Evolutionary conservation across 2,888 invertebrate genomes (phyloP).

Genomic region (Tolmerus cingulatus): DNA sequence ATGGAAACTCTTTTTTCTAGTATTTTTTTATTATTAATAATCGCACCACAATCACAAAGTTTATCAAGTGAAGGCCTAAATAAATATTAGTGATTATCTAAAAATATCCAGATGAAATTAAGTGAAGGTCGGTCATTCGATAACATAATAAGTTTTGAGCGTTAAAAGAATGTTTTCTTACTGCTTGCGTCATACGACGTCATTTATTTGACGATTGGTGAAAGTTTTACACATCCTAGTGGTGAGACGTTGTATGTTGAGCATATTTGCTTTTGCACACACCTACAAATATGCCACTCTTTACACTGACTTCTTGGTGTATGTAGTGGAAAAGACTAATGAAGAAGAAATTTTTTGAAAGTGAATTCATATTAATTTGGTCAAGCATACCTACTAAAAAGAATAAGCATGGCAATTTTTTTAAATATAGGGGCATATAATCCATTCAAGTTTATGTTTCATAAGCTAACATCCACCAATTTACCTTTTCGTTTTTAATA

Average conservation of each 20-base stretch:
- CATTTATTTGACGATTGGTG: constrained; percentile 33
- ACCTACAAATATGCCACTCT: background rate
- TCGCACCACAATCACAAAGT: background rate
- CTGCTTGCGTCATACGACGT: constrained; percentile 29
- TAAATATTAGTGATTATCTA: background rate
- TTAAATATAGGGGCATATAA: background rate
- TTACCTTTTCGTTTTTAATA: background rate
- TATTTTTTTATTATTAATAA: background rate
- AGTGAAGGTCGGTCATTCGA: constrained; percentile 17
- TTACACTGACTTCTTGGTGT: background rate
- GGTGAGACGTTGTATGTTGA: background rate
- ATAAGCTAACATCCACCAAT: background rate
- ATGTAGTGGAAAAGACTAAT: constrained; percentile 2
- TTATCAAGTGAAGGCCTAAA: background rate
- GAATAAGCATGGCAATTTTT: background rate
- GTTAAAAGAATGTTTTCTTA: constrained; percentile 11
- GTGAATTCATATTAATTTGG: constrained; percentile 32
- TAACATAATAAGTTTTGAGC: constrained; percentile 5
- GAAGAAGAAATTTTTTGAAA: constrained; percentile 43
- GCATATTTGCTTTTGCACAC: background rate
- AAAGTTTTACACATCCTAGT: constrained; percentile 30
- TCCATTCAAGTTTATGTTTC: background rate
- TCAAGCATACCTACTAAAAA: constrained; percentile 5
- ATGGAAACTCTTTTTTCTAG: background rate
- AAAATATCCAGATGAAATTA: background rate